phyloP scores from a whole-genome alignment of 2,888 invertebrate species.

The Oeneis ivallda region DNA sequence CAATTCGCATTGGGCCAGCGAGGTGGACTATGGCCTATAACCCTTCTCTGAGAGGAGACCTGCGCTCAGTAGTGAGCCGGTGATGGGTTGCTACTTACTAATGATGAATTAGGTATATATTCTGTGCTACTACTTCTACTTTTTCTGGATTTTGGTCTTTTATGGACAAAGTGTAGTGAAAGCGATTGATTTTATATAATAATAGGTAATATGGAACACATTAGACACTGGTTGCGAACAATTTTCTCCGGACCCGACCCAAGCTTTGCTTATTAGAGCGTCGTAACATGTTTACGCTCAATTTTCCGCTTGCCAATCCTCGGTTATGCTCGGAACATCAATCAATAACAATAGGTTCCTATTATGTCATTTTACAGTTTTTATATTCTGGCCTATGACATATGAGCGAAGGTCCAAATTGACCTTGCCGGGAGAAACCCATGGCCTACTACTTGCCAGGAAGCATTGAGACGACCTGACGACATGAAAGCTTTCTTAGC shows the following conservation, averaged over 20 bases:
- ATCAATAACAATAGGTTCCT: constrained; percentile 20
- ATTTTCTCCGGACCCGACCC: constrained; percentile 31
- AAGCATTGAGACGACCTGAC: not conserved
- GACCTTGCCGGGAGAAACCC: not conserved
- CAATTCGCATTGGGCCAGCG: no score
- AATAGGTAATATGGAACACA: constrained; percentile 18
- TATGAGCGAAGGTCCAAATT: not conserved
- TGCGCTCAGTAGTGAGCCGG: no score
- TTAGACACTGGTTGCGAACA: constrained; percentile 28
- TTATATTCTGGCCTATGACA: not conserved
- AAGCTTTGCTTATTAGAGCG: constrained; percentile 45
- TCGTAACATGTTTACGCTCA: constrained; percentile 43
- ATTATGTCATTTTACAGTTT: not conserved
- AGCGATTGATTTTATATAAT: no score
- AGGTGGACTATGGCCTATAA: no score
- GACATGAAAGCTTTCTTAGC: not conserved
- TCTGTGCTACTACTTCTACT: no score
- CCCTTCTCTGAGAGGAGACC: no score
- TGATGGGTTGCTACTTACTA: no score
- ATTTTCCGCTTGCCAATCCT: constrained; percentile 48
- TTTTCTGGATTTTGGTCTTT: no score
- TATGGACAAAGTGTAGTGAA: no score
- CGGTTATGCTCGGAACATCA: constrained; percentile 28
- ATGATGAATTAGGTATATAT: no score
- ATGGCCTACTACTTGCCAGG: not conserved